A percentile compares a stretch with the other conserved stretches of the same genome.
Conservation (phyloP, 2,113 vertebrate genomes). For the Platanista minor region DNA sequence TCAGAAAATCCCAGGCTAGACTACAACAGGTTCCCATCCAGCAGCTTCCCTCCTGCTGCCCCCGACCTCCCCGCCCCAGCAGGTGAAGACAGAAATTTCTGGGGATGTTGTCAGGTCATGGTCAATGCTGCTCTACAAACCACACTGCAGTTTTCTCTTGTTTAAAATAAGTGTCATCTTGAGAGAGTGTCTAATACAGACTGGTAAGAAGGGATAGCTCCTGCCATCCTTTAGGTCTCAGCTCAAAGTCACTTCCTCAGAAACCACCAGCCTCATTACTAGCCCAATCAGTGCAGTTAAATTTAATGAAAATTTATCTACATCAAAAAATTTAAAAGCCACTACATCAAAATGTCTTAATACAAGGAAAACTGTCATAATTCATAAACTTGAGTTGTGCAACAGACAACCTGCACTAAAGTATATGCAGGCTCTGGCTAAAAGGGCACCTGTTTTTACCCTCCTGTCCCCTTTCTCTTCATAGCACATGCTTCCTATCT, state of each 20-base stretch:
- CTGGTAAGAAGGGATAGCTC: background rate
- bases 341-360: background rate
- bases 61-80: background rate
- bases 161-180: background rate
- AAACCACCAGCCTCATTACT: background rate
- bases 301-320: background rate
- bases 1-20: background rate
- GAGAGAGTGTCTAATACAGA: background rate
- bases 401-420: background rate
- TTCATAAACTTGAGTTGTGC: background rate
- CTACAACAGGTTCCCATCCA: background rate
- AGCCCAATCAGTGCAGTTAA: background rate
- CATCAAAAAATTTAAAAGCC: background rate
- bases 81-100: background rate
- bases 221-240: background rate
- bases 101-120: background rate
- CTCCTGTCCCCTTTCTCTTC: background rate
- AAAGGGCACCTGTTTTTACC: background rate
- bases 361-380: background rate
- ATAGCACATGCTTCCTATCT: background rate
- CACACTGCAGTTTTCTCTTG: background rate
- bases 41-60: background rate
- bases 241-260: background rate
- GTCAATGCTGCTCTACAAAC: background rate
- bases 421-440: background rate